Conservation (phyloP, 2,113 vertebrate genomes). For the Mormoops blainvillei region DNA sequence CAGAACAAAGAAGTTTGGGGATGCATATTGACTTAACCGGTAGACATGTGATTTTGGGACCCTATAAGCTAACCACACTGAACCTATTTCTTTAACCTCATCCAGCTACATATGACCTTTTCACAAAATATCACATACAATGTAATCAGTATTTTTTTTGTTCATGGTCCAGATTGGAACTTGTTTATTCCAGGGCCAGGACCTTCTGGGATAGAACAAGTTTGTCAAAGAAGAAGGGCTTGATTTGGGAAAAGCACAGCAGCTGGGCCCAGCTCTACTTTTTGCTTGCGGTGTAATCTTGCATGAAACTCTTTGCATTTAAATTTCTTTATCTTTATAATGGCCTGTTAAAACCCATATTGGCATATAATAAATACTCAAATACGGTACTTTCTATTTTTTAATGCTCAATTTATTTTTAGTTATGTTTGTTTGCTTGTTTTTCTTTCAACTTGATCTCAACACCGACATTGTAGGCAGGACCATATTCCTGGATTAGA, state of each 20-base stretch:
- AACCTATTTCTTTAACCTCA: background rate
- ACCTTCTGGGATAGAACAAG: background rate
- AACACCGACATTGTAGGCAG: background rate
- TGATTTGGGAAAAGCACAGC: background rate
- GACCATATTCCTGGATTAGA: background rate
- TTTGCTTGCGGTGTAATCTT: background rate
- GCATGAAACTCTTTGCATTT: background rate
- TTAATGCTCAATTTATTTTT: background rate
- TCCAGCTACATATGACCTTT: background rate
- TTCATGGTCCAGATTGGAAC: background rate
- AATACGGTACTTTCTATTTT: background rate
- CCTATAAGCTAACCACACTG: background rate
- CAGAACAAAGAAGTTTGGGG: background rate
- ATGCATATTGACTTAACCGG: background rate
- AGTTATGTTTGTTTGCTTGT: background rate
- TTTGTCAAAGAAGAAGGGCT: background rate
- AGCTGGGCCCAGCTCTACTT: background rate
- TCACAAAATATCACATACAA: constrained; percentile 13
- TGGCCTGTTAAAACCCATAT: background rate
- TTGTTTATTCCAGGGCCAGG: background rate
- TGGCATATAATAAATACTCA: background rate
- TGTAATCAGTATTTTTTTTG: background rate
- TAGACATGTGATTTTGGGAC: background rate
- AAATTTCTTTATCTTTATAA: background rate
- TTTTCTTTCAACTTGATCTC: background rate